These are phyloP conservation scores for Muntiacus muntjak DNA, from an alignment of 2,113 vertebrate genomes.

Conservation along the genomic window DNA sequence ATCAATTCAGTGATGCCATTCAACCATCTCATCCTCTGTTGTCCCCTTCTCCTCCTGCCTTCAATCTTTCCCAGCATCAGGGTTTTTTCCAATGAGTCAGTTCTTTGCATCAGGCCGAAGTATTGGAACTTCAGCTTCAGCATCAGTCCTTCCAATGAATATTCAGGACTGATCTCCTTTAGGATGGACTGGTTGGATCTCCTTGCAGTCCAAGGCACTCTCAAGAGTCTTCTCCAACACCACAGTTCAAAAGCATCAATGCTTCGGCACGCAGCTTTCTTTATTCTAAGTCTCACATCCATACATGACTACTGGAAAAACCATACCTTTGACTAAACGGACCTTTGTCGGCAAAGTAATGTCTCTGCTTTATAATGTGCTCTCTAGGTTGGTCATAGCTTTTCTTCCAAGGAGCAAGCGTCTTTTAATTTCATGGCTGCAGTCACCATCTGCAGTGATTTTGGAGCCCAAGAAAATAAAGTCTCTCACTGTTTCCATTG, in stretches of 20 bases:
- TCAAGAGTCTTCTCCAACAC: background rate
- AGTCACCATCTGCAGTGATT: background rate
- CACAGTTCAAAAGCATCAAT: background rate
- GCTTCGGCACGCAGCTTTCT: background rate
- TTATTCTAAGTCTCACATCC: background rate
- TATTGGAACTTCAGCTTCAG: background rate
- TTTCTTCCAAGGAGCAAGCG: background rate
- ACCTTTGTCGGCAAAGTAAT: background rate
- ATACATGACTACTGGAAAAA: background rate
- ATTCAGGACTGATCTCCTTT: background rate
- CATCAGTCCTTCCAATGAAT: background rate
- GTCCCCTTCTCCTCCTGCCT: background rate
- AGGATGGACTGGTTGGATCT: background rate
- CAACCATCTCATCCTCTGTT: background rate
- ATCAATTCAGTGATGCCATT: background rate
- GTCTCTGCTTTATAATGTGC: background rate
- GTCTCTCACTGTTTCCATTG: background rate
- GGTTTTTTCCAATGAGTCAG: background rate
- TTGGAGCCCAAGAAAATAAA: background rate
- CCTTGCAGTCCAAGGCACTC: background rate
- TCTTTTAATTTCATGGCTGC: background rate
- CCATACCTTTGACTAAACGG: background rate
- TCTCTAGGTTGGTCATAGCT: background rate
- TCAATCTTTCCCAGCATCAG: background rate
- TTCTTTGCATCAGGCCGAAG: background rate